Conservation (phyloP, 2,797 vertebrate species). For the Mionectes olivaceus region DNA sequence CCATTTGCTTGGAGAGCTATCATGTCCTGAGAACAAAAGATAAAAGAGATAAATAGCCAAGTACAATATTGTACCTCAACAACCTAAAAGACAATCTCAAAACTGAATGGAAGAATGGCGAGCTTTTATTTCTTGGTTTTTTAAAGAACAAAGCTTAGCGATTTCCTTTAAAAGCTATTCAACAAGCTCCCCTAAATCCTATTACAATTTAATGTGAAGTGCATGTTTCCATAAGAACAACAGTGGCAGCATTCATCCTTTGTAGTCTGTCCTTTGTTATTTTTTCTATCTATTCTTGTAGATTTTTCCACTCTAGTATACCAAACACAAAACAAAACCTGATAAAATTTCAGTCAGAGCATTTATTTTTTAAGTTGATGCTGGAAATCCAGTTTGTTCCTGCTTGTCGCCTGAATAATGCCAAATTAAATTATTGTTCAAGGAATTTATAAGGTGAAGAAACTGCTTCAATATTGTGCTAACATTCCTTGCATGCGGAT, state of each 20-base stretch:
- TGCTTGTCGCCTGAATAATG: neutral
- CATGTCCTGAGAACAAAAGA: slow-evolving; percentile 50
- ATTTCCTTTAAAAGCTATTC: slow-evolving; percentile 64
- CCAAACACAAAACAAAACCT: neutral
- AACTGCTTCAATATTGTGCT: neutral
- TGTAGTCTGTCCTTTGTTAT: slow-evolving; percentile 39
- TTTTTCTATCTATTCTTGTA: slow-evolving; percentile 11
- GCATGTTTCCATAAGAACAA: slow-evolving; percentile 54
- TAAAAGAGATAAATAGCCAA: slow-evolving; percentile 59
- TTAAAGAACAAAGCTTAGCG: slow-evolving; percentile 36
- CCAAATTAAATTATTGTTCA: slow-evolving; percentile 1
- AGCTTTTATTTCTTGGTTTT: slow-evolving; percentile 47
- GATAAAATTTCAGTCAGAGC: slow-evolving; percentile 38
- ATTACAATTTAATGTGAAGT: slow-evolving; percentile 39
- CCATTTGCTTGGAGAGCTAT: slow-evolving; percentile 13
- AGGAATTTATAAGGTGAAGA: neutral
- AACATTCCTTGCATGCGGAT: neutral
- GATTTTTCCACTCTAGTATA: slow-evolving; percentile 10
- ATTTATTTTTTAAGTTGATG: slow-evolving; percentile 22
- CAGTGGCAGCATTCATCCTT: slow-evolving; percentile 16
- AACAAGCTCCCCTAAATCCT: slow-evolving; percentile 45
- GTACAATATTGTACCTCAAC: slow-evolving; percentile 49
- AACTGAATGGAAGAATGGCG: slow-evolving; percentile 37
- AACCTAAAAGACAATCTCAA: slow-evolving; percentile 46
- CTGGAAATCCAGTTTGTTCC: neutral